Percentiles rank a stretch among this genome's conserved stretches.
phyloP scores from a whole-genome alignment of 2,113 vertebrate species.

The Recurvirostra avosetta region DNA sequence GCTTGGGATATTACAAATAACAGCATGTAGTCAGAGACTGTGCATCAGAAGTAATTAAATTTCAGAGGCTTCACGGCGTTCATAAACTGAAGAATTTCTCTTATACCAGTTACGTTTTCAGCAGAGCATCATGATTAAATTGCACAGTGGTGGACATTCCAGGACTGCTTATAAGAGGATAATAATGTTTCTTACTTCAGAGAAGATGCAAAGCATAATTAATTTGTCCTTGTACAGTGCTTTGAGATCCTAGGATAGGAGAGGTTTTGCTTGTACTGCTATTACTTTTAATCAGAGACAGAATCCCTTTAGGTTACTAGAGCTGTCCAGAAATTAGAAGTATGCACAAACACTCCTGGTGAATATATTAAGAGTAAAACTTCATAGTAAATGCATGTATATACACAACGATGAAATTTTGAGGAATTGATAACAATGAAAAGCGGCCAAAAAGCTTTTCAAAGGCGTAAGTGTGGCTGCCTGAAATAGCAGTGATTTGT shows the following conservation, averaged over 20 bases:
- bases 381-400: background rate
- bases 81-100: background rate
- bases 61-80: slow-evolving; percentile 7
- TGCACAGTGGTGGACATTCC: background rate
- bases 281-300: background rate
- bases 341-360: background rate
- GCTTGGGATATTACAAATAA: background rate
- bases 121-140: slow-evolving; percentile 12
- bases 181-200: background rate
- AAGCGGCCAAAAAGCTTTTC: slow-evolving; percentile 27
- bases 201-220: background rate
- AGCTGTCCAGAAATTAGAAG: background rate
- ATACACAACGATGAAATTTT: background rate
- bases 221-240: background rate
- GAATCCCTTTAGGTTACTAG: background rate
- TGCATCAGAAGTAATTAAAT: slow-evolving; percentile 13
- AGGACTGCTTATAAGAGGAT: background rate
- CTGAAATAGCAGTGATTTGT: background rate
- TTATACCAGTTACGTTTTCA: background rate
- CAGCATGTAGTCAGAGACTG: background rate
- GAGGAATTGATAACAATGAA: background rate
- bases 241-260: background rate
- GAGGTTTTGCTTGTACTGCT: background rate
- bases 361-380: background rate
- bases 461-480: background rate